phyloP scores from a whole-genome alignment of 2,797 vertebrate species.

The Streptopelia turtur region DNA sequence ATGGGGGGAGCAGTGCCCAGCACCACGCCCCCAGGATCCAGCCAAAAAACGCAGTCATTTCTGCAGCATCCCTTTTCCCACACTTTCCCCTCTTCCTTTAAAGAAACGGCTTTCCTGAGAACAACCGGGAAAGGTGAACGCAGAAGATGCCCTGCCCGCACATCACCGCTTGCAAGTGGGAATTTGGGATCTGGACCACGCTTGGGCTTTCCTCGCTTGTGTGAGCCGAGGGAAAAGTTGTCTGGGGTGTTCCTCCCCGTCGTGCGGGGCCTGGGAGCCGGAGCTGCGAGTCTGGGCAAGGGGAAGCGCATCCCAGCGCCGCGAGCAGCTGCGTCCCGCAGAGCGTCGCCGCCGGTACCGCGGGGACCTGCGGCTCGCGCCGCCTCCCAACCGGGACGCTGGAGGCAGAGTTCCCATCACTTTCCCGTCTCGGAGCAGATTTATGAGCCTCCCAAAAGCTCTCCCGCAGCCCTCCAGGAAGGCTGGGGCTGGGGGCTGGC shows the following conservation, averaged over 20 bases:
- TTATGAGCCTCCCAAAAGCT: constrained; percentile 62
- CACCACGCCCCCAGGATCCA: accelerated
- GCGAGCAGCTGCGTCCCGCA: not conserved
- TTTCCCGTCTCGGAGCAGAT: constrained; percentile 51
- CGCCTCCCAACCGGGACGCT: not conserved
- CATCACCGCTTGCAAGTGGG: not conserved
- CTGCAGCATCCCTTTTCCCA: not conserved
- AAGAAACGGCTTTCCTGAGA: not conserved
- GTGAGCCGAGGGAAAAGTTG: not conserved
- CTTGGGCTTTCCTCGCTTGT: not conserved
- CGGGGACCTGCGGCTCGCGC: not conserved
- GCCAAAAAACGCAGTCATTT: not conserved
- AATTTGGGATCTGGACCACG: not conserved
- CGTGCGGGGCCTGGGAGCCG: not conserved
- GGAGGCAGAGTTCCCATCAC: constrained; percentile 47
- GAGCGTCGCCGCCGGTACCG: not conserved
- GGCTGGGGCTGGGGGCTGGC: constrained; percentile 47
- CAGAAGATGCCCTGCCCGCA: not conserved
- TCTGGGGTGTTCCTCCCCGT: not conserved
- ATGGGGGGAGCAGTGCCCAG: not conserved
- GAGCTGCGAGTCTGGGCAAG: not conserved
- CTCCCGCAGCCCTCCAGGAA: constrained; percentile 47
- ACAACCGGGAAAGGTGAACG: not conserved
- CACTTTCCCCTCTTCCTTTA: not conserved
- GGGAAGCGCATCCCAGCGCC: not conserved